Evolutionary conservation across 1,140 invertebrate species (phyloP).

Genomic region (Drosophila dunni): DNA sequence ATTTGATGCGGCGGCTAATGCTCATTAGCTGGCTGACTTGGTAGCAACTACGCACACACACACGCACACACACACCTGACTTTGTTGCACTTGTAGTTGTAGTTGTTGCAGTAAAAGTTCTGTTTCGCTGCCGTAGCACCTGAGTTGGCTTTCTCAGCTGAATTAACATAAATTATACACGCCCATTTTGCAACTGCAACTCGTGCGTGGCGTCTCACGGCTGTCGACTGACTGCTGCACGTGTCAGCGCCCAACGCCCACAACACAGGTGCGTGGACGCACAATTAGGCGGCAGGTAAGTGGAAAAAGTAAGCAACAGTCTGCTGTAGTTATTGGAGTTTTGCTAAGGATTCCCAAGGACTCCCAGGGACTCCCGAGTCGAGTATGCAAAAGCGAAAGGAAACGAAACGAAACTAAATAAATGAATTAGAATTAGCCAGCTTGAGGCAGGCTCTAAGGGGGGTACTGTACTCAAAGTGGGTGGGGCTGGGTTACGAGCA

Average conservation of each 20-base stretch:
- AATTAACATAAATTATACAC: constrained; percentile 83
- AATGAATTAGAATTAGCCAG: constrained; percentile 78
- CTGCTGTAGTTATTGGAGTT: constrained; percentile 64
- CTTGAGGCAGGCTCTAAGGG: constrained; percentile 35
- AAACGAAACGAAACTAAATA: constrained; percentile 54
- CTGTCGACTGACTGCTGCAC: constrained; percentile 42
- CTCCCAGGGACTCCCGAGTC: constrained; percentile 49
- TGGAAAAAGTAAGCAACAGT: constrained; percentile 21
- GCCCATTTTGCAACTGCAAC: constrained; percentile 78
- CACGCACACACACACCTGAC: background rate
- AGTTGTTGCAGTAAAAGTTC: constrained; percentile 35
- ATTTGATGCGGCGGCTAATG: constrained; percentile 30
- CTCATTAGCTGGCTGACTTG: constrained; percentile 50
- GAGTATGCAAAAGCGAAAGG: constrained; percentile 63
- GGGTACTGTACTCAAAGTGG: background rate
- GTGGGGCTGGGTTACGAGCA: background rate
- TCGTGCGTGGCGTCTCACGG: constrained; percentile 62
- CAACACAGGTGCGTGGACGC: constrained; percentile 61
- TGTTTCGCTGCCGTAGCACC: constrained; percentile 13
- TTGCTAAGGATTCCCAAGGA: constrained; percentile 59
- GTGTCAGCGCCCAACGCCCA: constrained; percentile 46
- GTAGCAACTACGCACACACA: constrained; percentile 13
- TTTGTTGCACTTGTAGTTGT: constrained; percentile 3
- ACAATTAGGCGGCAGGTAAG: constrained; percentile 63
- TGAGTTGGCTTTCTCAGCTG: constrained; percentile 60